Base-by-base conservation (phyloP, 53 echinoderm and acorn worm species). In the Paelopatides confundens region DNA sequence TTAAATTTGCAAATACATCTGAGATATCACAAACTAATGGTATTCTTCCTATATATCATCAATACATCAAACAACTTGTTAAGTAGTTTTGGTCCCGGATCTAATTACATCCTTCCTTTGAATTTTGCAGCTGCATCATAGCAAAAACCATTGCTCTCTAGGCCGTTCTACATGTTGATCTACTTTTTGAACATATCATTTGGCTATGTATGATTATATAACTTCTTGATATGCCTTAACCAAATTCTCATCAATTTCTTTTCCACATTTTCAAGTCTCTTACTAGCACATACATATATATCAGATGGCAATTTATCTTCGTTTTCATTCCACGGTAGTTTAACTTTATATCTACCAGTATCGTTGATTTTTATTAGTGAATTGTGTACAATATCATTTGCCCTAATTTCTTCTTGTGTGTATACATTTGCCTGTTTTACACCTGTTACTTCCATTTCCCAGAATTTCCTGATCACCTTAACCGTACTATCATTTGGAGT, bases 71-170 rank as follows among this genome's bases (percentile, higher is more conserved):
- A 86, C 53, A 86, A 52, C 14, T 86, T 35, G 15, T 49, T 46
- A 32, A 31, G 87, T 32, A 86, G 35, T 50, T 86, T 86, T 0
- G 87, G 87, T 40, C 87, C 54, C 0, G 33, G 63, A 17, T 34
- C 13, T 13, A 82, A n/a, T 82, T 12, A 27, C 83, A 68, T 85
- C 85, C 38, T 85, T 85, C 68, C 85, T 9, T 85, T 15, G 39
- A 30, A 66, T 67, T 85, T 85, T 27, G 85, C 85, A 4, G 85
- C 26, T 8, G 85, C 85, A 67, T 85, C 85, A 85, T 28, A 85
- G 3, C n/a, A n/a, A n/a, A n/a, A 65, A 85, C 85, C 85, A 69
- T 66, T 35, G 35, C 27, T 65, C 8, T 24, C 33, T 85, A 32
- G 66, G 66, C 1, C 3, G 62, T 30, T 24, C 5, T 62, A 33